Conservation (phyloP, 1,140 invertebrate species). For the Drosophila lowei region DNA sequence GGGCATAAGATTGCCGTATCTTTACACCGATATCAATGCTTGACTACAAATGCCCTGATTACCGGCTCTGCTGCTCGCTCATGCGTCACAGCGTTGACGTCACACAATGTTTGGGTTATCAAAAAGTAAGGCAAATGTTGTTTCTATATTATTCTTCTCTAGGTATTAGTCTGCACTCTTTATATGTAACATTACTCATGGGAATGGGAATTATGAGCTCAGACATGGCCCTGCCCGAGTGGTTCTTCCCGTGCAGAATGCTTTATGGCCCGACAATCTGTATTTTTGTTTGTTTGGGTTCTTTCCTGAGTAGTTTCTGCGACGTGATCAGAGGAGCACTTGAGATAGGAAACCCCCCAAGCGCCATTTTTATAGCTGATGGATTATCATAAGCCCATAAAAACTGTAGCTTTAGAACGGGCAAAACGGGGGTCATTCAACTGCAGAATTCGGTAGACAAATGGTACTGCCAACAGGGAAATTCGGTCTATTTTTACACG, state of each 20-base stretch:
- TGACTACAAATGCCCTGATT: conserved; percentile 48
- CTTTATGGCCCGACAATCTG: conserved; percentile 14
- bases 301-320: not conserved
- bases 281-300: not conserved
- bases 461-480: conserved; percentile 33
- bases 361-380: not conserved
- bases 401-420: not conserved
- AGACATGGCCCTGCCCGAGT: conserved; percentile 18
- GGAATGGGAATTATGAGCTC: conserved; percentile 23
- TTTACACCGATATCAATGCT: conserved; percentile 56
- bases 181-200: conserved; percentile 45
- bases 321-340: conserved; percentile 25
- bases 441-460: conserved; percentile 9
- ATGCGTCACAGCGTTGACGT: conserved; percentile 57
- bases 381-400: not conserved
- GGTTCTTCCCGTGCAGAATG: conserved; percentile 17
- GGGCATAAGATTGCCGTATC: conserved; percentile 19
- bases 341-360: conserved; percentile 7
- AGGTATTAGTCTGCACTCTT: not conserved
- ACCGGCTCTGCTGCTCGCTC: not conserved
- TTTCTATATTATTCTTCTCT: not conserved
- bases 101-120: conserved; percentile 18
- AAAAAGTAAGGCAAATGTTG: not conserved
- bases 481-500: conserved; percentile 52
- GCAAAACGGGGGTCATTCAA: conserved; percentile 26